Percentiles rank a stretch among this genome's conserved stretches.
Evolutionary conservation across 2,797 vertebrate species (phyloP).

Genomic region (Falco peregrinus): DNA sequence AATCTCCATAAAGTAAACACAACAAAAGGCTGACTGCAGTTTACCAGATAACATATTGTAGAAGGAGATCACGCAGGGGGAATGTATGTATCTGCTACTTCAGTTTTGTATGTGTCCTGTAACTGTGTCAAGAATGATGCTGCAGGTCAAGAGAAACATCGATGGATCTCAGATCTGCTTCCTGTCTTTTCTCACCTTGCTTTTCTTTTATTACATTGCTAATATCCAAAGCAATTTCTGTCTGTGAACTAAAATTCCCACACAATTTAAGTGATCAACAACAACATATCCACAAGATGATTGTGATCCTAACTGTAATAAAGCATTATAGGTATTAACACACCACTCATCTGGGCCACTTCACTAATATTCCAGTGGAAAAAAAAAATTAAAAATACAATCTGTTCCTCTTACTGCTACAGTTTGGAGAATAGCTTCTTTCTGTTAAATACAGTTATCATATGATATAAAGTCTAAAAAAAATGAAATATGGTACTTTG

Average conservation of each 20-base stretch:
- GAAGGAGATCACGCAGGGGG: not conserved
- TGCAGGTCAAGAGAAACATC: not conserved
- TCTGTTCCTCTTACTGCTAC: not conserved
- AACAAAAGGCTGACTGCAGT: not conserved
- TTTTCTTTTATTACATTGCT: not conserved
- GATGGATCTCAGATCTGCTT: not conserved
- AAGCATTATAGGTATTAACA: not conserved
- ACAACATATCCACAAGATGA: not conserved
- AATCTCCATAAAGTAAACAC: not conserved
- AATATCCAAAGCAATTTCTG: not conserved
- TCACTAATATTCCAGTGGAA: not conserved
- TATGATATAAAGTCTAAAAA: not conserved
- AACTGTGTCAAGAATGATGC: not conserved
- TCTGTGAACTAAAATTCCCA: not conserved
- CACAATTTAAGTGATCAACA: not conserved
- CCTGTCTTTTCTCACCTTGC: not conserved
- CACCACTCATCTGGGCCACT: not conserved
- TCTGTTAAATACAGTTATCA: not conserved
- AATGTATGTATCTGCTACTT: not conserved
- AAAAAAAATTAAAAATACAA: accelerated
- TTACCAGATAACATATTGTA: not conserved
- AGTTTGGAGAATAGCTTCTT: not conserved
- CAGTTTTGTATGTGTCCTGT: not conserved
- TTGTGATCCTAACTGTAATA: not conserved
- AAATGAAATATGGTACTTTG: not conserved